phyloP scores from a whole-genome alignment of 1,140 invertebrate genomes.

The Lycorma delicatula region DNA sequence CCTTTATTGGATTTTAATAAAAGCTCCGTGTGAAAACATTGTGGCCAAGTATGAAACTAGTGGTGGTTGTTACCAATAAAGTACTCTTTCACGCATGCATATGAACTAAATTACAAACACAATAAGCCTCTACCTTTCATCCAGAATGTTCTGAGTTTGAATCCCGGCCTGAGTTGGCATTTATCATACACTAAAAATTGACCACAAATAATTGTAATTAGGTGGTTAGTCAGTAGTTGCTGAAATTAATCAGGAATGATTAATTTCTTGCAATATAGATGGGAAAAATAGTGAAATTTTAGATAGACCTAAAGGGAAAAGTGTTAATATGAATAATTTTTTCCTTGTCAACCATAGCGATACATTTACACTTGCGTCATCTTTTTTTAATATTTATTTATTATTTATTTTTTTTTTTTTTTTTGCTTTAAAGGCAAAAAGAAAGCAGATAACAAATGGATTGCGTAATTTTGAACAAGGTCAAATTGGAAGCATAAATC shows the following conservation, averaged over 20 bases:
- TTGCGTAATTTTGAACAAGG: slow-evolving; percentile 71
- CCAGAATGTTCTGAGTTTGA: too few relatives aligned
- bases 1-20: too few relatives aligned
- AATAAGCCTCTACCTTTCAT: too few relatives aligned
- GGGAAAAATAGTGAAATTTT: background rate
- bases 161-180: too few relatives aligned
- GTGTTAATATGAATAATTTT: background rate
- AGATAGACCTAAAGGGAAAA: background rate
- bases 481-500: slow-evolving; percentile 71
- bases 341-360: slow-evolving; percentile 3
- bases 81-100: too few relatives aligned
- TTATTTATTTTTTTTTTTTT: slow-evolving; percentile 16
- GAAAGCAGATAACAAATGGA: slow-evolving; percentile 54
- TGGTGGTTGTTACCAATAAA: too few relatives aligned
- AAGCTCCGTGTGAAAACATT: too few relatives aligned
- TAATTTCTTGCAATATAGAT: background rate
- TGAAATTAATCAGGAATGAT: background rate
- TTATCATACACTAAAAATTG: too few relatives aligned
- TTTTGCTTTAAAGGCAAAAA: slow-evolving; percentile 37
- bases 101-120: too few relatives aligned
- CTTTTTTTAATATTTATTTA: background rate
- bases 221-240: background rate
- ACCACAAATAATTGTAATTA: too few relatives aligned
- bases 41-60: too few relatives aligned
- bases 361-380: slow-evolving; percentile 12